Evolutionary conservation across 53 echinoderm and acorn worm genomes (phyloP), one percentile per base, ranked within the genome.

Genomic region (Astropecten irregularis): DNA sequence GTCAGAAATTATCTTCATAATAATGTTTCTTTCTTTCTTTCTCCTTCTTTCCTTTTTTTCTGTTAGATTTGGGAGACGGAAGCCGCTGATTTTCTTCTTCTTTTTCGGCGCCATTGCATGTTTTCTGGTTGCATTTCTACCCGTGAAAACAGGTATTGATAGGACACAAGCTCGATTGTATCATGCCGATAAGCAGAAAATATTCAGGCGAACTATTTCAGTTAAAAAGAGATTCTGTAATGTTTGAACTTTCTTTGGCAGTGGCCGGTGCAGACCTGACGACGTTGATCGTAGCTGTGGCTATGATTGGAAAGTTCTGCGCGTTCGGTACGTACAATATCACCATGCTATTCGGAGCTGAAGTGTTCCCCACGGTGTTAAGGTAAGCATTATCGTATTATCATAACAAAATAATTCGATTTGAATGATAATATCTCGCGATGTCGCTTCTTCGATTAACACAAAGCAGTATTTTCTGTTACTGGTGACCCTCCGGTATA

Each of bases 281-380:
- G 16, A 46, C 28, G 3, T 58, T 68, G n/a, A 86, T 95, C 21
- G 65, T 91, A 5, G 85, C 49, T 8, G 42, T 82, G 8, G 95
- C 95, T 3, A 89, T 91, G 86, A 30, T 95, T 14, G 95, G 95
- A 5, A 95, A 91, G 51, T 82, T 95, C n/a, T 85, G 86, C 62
- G 85, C 83, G 44, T 85, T 76, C 21, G 83, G 83, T 38, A 87
- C 89, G 32, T 95, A 86, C 59, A 87, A 89, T 6, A 77, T 88
- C 20, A 69, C 83, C 2, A 89, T 91, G 47, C 55, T 91, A 3
- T 86, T 86, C 54, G 87, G 89, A 14, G 89, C 89, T 0, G 95
- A 95, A 66, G 70, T 95, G 20, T 95, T 95, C 56, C 95, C 95
- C 11, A 93, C 93, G 8, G 57, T 81, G 31, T 72, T 93, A 18